Evolutionary conservation across 2,797 vertebrate genomes (phyloP).

Genomic region (Kryptopterus vitreolus): DNA sequence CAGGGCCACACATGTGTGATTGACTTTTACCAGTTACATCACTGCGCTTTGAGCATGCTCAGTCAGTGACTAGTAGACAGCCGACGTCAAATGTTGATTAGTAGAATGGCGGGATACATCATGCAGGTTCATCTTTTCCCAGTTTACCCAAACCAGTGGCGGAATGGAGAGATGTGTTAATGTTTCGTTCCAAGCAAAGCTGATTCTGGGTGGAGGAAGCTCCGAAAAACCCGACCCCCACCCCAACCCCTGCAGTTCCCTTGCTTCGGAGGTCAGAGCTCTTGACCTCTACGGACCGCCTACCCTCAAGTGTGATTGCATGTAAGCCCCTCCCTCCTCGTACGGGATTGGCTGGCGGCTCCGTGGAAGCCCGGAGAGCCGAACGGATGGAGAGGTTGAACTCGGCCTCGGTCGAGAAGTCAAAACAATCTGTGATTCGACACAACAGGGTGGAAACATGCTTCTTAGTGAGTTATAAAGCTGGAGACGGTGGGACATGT

Average conservation of each 20-base stretch:
- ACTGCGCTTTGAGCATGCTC: slow-evolving; percentile 66
- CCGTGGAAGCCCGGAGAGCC: slow-evolving; percentile 85
- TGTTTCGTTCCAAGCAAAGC: slow-evolving; percentile 67
- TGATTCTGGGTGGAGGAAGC: slow-evolving; percentile 76
- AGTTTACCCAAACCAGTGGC: slow-evolving; percentile 65
- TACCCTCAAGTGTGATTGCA: slow-evolving; percentile 96
- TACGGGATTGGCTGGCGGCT: slow-evolving; percentile 85
- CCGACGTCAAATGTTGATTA: slow-evolving; percentile 51
- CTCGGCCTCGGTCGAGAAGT: slow-evolving; percentile 94
- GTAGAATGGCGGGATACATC: slow-evolving; percentile 67
- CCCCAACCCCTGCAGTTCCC: no score
- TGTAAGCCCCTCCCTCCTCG: slow-evolving; percentile 88
- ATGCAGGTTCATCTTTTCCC: slow-evolving; percentile 72
- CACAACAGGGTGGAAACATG: slow-evolving; percentile 86
- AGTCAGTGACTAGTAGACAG: slow-evolving; percentile 67
- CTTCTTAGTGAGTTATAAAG: slow-evolving; percentile 67
- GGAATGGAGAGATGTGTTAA: slow-evolving; percentile 52
- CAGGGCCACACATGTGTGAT: no score
- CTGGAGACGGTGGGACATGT: slow-evolving; percentile 7
- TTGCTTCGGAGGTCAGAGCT: slow-evolving; percentile 74
- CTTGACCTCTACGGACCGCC: slow-evolving; percentile 84
- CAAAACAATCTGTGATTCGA: slow-evolving; percentile 99
- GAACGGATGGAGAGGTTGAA: slow-evolving; percentile 89
- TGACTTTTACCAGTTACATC: neutral
- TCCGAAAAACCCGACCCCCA: no score